These are phyloP conservation scores for Megalops cyprinoides DNA, from an alignment of 2,797 vertebrate species.

Conservation along the genomic window DNA sequence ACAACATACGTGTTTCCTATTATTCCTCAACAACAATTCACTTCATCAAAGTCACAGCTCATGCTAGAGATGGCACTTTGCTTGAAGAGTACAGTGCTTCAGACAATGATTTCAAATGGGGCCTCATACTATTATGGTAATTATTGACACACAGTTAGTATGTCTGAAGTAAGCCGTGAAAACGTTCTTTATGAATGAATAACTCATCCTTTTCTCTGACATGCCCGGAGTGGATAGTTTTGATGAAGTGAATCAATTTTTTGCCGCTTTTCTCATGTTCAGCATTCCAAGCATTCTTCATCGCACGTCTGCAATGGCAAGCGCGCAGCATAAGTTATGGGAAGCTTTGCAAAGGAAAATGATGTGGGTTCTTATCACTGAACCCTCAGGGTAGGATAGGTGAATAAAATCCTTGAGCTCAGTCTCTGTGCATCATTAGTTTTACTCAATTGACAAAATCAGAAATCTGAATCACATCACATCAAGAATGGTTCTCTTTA, in stretches of 20 bases:
- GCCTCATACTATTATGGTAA: not conserved
- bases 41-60: conserved; percentile 13
- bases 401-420: not conserved
- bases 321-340: not conserved
- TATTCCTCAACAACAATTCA: conserved; percentile 21
- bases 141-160: conserved; percentile 13
- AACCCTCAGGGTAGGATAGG: not conserved
- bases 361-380: not conserved
- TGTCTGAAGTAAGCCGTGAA: not conserved
- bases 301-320: not conserved
- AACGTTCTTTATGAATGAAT: conserved; percentile 4
- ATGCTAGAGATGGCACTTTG: conserved; percentile 2
- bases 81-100: conserved; percentile 1
- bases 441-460: not conserved
- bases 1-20: not conserved
- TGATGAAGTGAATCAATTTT: conserved; percentile 20
- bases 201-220: not conserved
- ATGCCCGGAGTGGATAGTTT: not conserved
- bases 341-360: not conserved
- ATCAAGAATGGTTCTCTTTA: too few species aligned
- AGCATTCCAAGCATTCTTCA: not conserved
- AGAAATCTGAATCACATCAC: too few species aligned
- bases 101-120: conserved; percentile 20
- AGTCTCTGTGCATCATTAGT: not conserved
- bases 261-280: not conserved